Evolutionary conservation across 2,888 invertebrate genomes (phyloP), one percentile per base, ranked within the genome.

Genomic region (Lasius platythorax): DNA sequence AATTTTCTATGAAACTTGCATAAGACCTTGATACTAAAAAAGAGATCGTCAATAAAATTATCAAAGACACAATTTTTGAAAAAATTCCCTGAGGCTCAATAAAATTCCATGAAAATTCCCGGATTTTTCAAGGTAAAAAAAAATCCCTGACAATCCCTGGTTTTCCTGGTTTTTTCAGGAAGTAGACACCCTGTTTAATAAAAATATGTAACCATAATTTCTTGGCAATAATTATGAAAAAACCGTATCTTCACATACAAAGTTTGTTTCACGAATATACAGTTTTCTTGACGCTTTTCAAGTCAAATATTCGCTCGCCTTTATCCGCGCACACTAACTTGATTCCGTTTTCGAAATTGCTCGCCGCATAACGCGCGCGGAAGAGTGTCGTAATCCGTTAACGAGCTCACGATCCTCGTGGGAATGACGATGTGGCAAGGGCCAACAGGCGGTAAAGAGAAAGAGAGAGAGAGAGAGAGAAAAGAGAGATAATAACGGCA

Each of bases 391-490:
- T 85, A 87, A 86, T 87, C 82, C 87, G 68, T 76, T 85, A 88
- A 84, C 85, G 82, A 87, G 90, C 43, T 23, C 84, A 81, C 74
- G 86, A 83, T 86, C 72, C 89, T 86, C 90, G 87, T 85, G 88
- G 85, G 90, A 85, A 84, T 40, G 88, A 74, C 72, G 85, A 87
- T 67, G 78, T 66, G 87, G 87, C 83, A 82, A 84, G 78, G 82
- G 66, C 66, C n/a, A 70, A 43, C 72, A 56, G 74, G 64, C 43
- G 84, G 28, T 6, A 28, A 43, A 50, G 58, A 33, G 18, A 18
- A 15, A 82, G 82, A 61, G 82, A 37, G 56, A 33, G 28, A 63
- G 70, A 18, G 23, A 23, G 23, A 23, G 23, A 23, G 0, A n/a
- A 53, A 70, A 46, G 74, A 70, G 33, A n/a, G 84, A 28, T n/a